Percentiles rank a stretch among this genome's conserved stretches.
phyloP scores from a whole-genome alignment of 2,797 vertebrate genomes.

The Microcaecilia unicolor region DNA sequence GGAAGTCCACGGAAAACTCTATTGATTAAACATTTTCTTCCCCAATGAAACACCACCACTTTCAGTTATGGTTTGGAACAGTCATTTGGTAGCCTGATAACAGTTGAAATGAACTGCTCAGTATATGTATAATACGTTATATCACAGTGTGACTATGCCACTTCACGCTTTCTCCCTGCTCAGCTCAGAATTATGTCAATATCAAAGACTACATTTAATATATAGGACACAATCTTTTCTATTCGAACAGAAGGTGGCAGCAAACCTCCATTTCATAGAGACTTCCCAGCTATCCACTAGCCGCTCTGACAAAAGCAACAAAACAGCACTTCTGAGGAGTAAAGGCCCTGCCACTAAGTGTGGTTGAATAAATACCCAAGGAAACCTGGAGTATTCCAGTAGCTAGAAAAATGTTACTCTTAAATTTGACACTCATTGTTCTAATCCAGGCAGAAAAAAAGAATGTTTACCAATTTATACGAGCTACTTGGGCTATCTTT shows the following conservation, averaged over 20 bases:
- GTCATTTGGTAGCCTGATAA: constrained; percentile 9
- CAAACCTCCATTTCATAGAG: constrained; percentile 35
- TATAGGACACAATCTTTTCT: constrained; percentile 3
- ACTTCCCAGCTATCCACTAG: fast-evolving
- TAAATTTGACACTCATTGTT: too few species aligned
- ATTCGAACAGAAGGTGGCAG: constrained; percentile 65
- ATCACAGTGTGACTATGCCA: constrained; percentile 1
- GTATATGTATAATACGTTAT: neutral
- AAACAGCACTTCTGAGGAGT: too few species aligned
- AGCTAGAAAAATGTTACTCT: too few species aligned
- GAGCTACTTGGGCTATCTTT: too few species aligned
- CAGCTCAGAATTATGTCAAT: neutral
- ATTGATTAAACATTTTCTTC: constrained; percentile 34
- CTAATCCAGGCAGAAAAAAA: too few species aligned
- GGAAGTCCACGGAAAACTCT: constrained; percentile 23
- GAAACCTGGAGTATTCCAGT: too few species aligned
- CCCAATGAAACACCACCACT: constrained; percentile 29
- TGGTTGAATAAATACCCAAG: too few species aligned
- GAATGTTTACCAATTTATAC: too few species aligned
- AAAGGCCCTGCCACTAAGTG: too few species aligned
- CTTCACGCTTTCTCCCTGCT: neutral
- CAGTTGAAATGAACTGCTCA: constrained; percentile 11
- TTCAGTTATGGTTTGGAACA: constrained; percentile 11
- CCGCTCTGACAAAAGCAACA: too few species aligned
- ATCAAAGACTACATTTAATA: fast-evolving